Conservation (phyloP, 1,140 invertebrate genomes). For the Nephotettix cincticeps region DNA sequence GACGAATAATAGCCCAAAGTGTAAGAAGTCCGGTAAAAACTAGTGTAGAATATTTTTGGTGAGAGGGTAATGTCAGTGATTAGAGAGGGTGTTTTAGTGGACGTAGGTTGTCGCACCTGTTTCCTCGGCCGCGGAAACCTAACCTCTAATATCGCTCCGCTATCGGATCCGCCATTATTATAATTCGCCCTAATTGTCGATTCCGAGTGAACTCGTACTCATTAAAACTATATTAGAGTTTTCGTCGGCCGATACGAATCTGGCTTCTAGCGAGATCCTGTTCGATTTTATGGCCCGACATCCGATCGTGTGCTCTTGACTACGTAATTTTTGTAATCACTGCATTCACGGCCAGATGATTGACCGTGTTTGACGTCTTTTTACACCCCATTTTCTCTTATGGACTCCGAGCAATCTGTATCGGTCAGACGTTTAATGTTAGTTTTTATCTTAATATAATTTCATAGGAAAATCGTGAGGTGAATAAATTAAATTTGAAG, state of each 20-base stretch:
- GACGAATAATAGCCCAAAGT: conserved; percentile 17
- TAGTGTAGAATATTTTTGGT: neutral
- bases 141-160: conserved; percentile 14
- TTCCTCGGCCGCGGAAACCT: conserved; percentile 13
- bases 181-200: conserved; percentile 20
- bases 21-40: conserved; percentile 14
- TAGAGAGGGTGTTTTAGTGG: too few species aligned
- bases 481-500: too few species aligned
- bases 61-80: conserved; percentile 4
- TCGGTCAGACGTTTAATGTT: too few species aligned
- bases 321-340: conserved; percentile 17
- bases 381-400: too few species aligned
- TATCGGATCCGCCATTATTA: conserved; percentile 16
- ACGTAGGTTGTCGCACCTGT: conserved; percentile 4
- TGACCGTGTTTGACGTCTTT: too few species aligned
- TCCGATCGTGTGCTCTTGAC: neutral
- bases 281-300: conserved; percentile 2
- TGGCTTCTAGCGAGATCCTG: conserved; percentile 9
- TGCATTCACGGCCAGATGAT: neutral
- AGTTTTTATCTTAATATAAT: too few species aligned
- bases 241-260: conserved; percentile 1
- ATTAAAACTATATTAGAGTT: conserved; percentile 24
- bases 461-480: too few species aligned
- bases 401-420: too few species aligned
- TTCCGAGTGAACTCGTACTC: conserved; percentile 5